phyloP scores from a whole-genome alignment of 1,140 invertebrate species.

The Anoplophora glabripennis region DNA sequence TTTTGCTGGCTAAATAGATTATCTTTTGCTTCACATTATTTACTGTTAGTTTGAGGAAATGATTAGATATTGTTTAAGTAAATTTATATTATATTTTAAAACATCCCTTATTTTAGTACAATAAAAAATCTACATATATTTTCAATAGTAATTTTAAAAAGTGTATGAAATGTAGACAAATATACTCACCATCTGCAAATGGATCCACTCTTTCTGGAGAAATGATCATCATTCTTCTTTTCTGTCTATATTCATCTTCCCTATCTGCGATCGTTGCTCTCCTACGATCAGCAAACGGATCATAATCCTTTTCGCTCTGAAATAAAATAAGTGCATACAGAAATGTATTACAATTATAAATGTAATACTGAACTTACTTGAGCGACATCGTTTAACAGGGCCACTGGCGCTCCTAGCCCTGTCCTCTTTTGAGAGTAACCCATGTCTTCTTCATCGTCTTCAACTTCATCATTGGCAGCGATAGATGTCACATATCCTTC shows the following conservation, averaged over 20 bases:
- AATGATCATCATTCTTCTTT: slow-evolving; percentile 84
- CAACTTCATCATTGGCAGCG: slow-evolving; percentile 87
- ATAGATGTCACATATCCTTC: slow-evolving; percentile 95
- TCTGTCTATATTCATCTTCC: slow-evolving; percentile 94
- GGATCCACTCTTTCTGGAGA: slow-evolving; percentile 96
- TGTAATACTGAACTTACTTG: slow-evolving; percentile 67
- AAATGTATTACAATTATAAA: slow-evolving; percentile 1
- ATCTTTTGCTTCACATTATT: no score
- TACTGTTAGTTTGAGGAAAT: no score
- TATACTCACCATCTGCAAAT: slow-evolving; percentile 90
- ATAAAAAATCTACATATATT: slow-evolving; percentile 3
- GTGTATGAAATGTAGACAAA: neutral
- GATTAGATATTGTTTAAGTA: neutral
- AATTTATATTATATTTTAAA: neutral
- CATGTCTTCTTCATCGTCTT: slow-evolving; percentile 86
- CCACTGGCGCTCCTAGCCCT: slow-evolving; percentile 81
- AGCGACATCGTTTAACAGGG: slow-evolving; percentile 85
- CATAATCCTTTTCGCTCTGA: slow-evolving; percentile 89
- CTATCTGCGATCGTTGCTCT: slow-evolving; percentile 88
- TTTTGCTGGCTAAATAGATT: no score
- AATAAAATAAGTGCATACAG: slow-evolving; percentile 26
- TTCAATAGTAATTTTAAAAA: slow-evolving; percentile 9
- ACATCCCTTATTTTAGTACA: neutral
- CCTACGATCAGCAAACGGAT: slow-evolving; percentile 93
- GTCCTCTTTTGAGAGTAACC: slow-evolving; percentile 66